phyloP scores from a whole-genome alignment of 2,113 vertebrate species.

The Mormyrus lacerda region DNA sequence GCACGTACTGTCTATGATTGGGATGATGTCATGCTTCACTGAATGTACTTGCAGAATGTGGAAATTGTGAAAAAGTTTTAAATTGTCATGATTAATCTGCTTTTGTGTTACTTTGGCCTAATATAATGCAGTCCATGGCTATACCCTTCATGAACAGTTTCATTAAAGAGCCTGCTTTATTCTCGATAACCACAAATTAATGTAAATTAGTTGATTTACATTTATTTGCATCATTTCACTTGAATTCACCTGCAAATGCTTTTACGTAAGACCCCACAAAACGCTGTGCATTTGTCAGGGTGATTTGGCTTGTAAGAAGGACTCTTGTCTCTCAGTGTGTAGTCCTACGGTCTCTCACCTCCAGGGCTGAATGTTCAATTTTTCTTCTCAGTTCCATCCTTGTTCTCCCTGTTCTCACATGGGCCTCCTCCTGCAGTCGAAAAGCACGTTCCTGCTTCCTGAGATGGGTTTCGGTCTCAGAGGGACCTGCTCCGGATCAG shows the following conservation, averaged over 20 bases:
- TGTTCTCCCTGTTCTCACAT: background rate
- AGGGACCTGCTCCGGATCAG: background rate
- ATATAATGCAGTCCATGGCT: background rate
- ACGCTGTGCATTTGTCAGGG: background rate
- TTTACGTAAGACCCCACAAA: background rate
- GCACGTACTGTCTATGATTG: background rate
- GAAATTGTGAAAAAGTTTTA: background rate
- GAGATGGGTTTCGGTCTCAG: background rate
- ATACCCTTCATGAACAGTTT: background rate
- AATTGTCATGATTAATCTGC: background rate
- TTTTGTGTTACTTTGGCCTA: background rate
- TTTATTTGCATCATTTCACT: background rate
- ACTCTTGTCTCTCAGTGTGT: background rate
- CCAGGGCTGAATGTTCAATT: background rate
- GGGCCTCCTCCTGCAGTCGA: background rate
- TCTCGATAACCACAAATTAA: background rate
- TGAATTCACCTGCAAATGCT: background rate
- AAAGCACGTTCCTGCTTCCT: background rate
- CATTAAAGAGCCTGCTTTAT: background rate
- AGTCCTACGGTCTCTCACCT: background rate
- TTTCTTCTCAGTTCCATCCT: background rate
- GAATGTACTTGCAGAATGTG: background rate
- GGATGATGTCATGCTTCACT: background rate
- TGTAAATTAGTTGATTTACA: background rate
- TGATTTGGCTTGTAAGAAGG: background rate